A percentile compares a stretch with the other conserved stretches of the same genome.
Conservation (phyloP, 2,888 invertebrate species). For the Ceriagrion tenellum region DNA sequence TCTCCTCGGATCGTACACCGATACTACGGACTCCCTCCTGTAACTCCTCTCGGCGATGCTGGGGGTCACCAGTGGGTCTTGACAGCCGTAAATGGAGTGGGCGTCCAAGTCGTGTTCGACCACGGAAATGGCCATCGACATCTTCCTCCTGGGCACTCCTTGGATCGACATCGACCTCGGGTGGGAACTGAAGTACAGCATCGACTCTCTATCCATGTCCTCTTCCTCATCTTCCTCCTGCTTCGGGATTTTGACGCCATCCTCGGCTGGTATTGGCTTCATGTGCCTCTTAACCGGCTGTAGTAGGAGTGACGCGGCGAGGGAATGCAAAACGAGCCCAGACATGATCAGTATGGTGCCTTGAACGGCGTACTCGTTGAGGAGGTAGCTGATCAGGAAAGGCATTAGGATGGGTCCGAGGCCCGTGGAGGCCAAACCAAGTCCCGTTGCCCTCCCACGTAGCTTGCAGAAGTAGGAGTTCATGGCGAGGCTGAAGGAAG, state of each 20-base stretch:
- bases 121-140: slow-evolving; percentile 72
- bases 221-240: slow-evolving; percentile 41
- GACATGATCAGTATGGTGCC: slow-evolving; percentile 86
- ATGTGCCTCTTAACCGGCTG: slow-evolving; percentile 88
- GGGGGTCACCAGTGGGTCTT: slow-evolving; percentile 75
- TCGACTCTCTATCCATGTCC: slow-evolving; percentile 76
- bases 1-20: slow-evolving; percentile 72
- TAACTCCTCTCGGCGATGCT: slow-evolving; percentile 44
- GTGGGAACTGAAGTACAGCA: slow-evolving; percentile 68
- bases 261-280: slow-evolving; percentile 79
- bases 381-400: slow-evolving; percentile 80
- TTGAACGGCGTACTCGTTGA: slow-evolving; percentile 83
- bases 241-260: not conserved
- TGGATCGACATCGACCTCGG: not conserved
- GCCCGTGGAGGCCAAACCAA: slow-evolving; percentile 84
- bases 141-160: slow-evolving; percentile 70
- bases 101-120: slow-evolving; percentile 77
- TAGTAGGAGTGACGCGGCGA: slow-evolving; percentile 84
- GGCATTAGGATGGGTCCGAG: slow-evolving; percentile 85
- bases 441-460: slow-evolving; percentile 82
- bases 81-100: slow-evolving; percentile 77
- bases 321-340: slow-evolving; percentile 84
- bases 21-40: not conserved
- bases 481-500: slow-evolving; percentile 83
- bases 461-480: slow-evolving; percentile 84